These are phyloP conservation scores for Glyphotaelius pellucidus DNA, from an alignment of 2,888 invertebrate genomes.

Conservation along the genomic window DNA sequence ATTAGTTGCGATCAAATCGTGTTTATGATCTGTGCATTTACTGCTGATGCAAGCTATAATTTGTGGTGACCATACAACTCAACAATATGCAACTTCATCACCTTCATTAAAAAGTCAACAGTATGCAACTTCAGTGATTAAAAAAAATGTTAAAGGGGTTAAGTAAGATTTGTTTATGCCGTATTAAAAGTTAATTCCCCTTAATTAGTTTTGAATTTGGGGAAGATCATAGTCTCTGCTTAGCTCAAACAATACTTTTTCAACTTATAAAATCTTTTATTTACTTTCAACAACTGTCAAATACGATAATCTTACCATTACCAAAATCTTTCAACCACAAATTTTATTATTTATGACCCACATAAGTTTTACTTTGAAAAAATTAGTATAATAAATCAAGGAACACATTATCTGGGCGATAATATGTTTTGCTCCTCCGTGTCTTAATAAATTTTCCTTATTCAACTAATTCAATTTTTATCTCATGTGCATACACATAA, in stretches of 20 bases:
- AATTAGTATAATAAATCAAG: not conserved
- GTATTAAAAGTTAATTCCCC: not conserved
- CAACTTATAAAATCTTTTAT: not conserved
- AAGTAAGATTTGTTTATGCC: no score
- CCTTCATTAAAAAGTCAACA: no score
- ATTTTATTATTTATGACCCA: not conserved
- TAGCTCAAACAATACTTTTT: not conserved
- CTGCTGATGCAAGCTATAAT: no score
- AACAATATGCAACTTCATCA: no score
- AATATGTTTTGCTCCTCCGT: not conserved
- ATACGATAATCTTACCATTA: not conserved
- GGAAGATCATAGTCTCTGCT: not conserved
- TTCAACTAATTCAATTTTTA: constrained; percentile 15
- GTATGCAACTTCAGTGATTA: no score
- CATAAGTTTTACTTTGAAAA: not conserved
- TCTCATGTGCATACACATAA: constrained; percentile 27
- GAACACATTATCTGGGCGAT: not conserved
- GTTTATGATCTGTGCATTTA: no score
- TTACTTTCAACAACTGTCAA: not conserved
- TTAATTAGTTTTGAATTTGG: not conserved
- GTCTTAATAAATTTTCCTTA: constrained; percentile 11
- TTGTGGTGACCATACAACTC: no score
- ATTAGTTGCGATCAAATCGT: no score
- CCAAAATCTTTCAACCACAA: not conserved
- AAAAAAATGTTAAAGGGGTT: no score